Conservation (phyloP, 2,113 vertebrate genomes). For the Chaetorhynchus papuensis region DNA sequence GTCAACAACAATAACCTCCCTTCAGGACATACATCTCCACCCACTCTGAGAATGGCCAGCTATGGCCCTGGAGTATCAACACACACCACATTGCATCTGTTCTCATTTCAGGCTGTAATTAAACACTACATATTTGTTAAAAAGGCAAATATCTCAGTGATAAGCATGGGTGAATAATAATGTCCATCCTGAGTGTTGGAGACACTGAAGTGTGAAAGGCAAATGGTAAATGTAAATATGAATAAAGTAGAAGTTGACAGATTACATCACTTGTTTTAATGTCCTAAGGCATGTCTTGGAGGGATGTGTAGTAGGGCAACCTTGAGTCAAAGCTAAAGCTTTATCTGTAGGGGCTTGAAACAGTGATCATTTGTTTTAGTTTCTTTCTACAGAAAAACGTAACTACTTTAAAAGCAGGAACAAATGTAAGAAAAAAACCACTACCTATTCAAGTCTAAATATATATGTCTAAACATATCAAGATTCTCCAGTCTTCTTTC, state of each 20-base stretch:
- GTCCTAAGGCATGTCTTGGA: neutral
- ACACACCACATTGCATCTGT: neutral
- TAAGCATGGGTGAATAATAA: neutral
- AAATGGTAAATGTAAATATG: neutral
- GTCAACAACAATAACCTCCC: neutral
- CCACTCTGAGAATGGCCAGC: neutral
- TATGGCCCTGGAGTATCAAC: neutral
- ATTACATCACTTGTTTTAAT: neutral
- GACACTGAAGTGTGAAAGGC: neutral
- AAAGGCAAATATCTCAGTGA: neutral
- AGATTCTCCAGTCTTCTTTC: neutral
- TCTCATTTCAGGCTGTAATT: neutral
- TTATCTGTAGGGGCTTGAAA: neutral
- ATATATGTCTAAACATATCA: neutral
- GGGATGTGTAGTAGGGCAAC: neutral
- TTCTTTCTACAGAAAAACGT: neutral
- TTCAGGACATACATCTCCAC: neutral
- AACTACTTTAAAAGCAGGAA: neutral
- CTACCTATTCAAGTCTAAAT: neutral
- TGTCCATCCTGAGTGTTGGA: neutral
- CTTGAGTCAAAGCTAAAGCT: neutral
- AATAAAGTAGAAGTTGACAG: neutral
- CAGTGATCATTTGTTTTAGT: neutral
- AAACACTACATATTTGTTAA: neutral
- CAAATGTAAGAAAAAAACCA: neutral